phyloP scores from a whole-genome alignment of 1,140 invertebrate genomes.

The Trichonephila inaurata region DNA sequence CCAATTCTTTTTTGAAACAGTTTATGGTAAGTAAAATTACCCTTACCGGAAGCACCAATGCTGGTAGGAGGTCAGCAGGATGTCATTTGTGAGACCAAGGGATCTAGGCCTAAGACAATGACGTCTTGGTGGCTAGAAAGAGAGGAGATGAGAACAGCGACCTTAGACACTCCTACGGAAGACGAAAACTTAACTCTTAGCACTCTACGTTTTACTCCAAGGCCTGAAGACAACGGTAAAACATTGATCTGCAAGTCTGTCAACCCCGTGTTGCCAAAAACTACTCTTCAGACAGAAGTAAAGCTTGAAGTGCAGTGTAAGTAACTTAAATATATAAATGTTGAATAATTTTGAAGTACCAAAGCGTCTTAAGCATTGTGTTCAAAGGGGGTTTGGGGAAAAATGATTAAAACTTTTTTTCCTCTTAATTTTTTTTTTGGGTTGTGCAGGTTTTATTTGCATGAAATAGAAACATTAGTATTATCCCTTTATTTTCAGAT shows the following conservation, averaged over 20 bases:
- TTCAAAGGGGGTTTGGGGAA: too few species aligned
- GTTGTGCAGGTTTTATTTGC: too few species aligned
- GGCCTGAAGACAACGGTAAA: constrained; percentile 74
- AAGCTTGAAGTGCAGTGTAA: constrained; percentile 85
- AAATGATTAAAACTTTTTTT: too few species aligned
- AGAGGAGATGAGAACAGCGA: constrained; percentile 82
- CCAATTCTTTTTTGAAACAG: neutral
- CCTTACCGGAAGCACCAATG: constrained; percentile 88
- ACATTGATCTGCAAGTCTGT: constrained; percentile 77
- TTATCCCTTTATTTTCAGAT: too few species aligned
- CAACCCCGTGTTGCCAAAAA: constrained; percentile 79
- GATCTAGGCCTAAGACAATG: constrained; percentile 90
- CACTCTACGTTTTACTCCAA: constrained; percentile 77
- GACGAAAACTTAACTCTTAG: constrained; percentile 76
- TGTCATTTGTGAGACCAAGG: constrained; percentile 90
- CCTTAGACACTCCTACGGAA: constrained; percentile 55
- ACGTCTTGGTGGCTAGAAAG: constrained; percentile 92
- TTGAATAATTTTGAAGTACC: too few species aligned
- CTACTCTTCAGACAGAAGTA: constrained; percentile 88
- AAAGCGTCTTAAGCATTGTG: too few species aligned
- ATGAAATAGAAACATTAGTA: too few species aligned
- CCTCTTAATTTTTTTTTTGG: too few species aligned
- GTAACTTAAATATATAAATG: constrained; percentile 77
- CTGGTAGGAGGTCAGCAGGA: constrained; percentile 91
- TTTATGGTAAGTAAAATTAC: neutral